Evolutionary conservation across 2,797 vertebrate genomes (phyloP).

Genomic region (Atherinosoma microstoma): DNA sequence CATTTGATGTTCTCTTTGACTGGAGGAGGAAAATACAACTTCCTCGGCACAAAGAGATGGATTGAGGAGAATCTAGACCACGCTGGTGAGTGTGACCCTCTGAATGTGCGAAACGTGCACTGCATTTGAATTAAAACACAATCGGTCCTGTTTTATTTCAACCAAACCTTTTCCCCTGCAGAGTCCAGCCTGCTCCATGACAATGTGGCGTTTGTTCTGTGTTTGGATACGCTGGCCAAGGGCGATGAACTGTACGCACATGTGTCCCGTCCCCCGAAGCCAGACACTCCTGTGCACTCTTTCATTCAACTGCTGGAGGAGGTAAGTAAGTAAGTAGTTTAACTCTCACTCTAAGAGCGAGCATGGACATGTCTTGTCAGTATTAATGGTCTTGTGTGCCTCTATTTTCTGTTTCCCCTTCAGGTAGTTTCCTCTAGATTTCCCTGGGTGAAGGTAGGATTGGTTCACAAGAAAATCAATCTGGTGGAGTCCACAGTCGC

Average conservation of each 20-base stretch:
- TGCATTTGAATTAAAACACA: constrained; percentile 1
- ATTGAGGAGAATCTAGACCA: constrained; percentile 87
- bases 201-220: constrained; percentile 85
- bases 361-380: neutral
- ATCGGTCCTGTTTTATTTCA: neutral
- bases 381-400: neutral
- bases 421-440: constrained; percentile 84
- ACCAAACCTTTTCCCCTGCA: constrained; percentile 39
- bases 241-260: constrained; percentile 82
- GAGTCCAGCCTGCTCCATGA: constrained; percentile 88
- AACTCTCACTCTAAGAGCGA: neutral
- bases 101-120: neutral
- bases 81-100: constrained; percentile 72
- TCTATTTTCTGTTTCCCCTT: constrained; percentile 11
- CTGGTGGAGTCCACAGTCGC: constrained; percentile 81
- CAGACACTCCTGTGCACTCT: constrained; percentile 70
- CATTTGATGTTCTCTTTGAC: constrained; percentile 86
- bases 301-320: constrained; percentile 83
- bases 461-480: constrained; percentile 88
- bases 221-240: constrained; percentile 84
- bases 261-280: constrained; percentile 84
- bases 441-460: constrained; percentile 79
- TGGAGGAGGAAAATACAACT: constrained; percentile 88
- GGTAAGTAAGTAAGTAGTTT: constrained; percentile 57
- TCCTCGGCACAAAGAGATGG: constrained; percentile 87